phyloP scores from a whole-genome alignment of 1,140 invertebrate genomes.

The Saccostrea cuccullata region DNA sequence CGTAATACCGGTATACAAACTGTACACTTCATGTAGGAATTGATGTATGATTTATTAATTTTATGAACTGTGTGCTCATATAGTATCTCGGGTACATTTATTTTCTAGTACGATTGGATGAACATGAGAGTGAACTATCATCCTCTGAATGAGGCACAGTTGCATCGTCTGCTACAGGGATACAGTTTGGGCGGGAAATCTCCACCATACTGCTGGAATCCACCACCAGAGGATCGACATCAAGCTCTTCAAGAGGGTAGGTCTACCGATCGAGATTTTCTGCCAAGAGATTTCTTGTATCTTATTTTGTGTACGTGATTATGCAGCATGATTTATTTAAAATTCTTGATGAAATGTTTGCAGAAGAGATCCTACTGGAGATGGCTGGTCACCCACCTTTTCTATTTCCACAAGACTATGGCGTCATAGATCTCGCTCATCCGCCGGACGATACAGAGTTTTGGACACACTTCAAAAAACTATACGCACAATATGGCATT shows the following conservation, averaged over 20 bases:
- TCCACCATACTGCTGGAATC: slow-evolving; percentile 51
- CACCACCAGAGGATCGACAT: slow-evolving; percentile 53
- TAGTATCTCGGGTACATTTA: neutral
- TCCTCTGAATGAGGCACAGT: slow-evolving; percentile 63
- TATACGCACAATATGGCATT: slow-evolving; percentile 49
- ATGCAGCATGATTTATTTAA: neutral
- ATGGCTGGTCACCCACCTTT: slow-evolving; percentile 64
- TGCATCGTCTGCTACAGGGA: slow-evolving; percentile 59
- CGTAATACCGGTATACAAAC: too few species aligned
- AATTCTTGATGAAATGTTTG: neutral
- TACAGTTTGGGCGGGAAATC: slow-evolving; percentile 60
- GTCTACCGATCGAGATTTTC: neutral
- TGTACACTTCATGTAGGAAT: too few species aligned
- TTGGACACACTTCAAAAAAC: slow-evolving; percentile 53
- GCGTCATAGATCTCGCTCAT: slow-evolving; percentile 54
- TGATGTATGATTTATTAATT: too few species aligned
- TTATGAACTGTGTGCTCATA: too few species aligned
- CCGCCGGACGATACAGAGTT: slow-evolving; percentile 52
- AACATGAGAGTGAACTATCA: slow-evolving; percentile 60
- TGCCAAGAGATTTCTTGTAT: neutral
- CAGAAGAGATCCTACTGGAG: slow-evolving; percentile 49
- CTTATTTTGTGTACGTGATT: neutral
- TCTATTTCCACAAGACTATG: slow-evolving; percentile 56
- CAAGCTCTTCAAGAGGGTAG: slow-evolving; percentile 54
- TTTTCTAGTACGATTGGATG: slow-evolving; percentile 66